These are phyloP conservation scores for Ephialtes manifestator DNA, from an alignment of 2,888 invertebrate species.

Conservation along the genomic window DNA sequence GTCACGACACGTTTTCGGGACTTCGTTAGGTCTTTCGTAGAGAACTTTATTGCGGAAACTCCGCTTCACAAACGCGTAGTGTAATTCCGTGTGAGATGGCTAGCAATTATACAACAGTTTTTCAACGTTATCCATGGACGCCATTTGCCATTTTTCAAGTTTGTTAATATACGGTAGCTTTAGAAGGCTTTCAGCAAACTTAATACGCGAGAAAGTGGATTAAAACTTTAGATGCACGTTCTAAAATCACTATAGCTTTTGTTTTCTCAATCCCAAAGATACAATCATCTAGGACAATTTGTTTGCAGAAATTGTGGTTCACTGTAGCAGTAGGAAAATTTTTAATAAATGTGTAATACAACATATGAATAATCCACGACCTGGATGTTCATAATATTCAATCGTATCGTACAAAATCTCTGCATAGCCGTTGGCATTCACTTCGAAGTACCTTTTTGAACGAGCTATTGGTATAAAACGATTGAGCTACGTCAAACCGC, in stretches of 20 bases:
- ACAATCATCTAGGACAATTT: not conserved
- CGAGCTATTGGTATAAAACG: conserved; percentile 11
- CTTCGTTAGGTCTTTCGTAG: conserved; percentile 10
- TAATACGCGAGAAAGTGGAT: not conserved
- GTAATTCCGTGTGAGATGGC: conserved; percentile 7
- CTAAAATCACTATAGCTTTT: not conserved
- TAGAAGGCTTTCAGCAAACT: not conserved
- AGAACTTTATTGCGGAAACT: conserved; percentile 31
- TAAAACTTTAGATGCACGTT: not conserved
- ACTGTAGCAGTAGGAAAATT: not conserved
- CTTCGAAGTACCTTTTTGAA: not conserved
- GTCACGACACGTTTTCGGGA: conserved; percentile 28
- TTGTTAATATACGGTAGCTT: not conserved
- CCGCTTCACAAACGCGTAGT: not conserved
- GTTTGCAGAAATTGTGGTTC: not conserved
- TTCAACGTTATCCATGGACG: not conserved
- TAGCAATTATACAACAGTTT: not conserved
- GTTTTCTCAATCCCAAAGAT: too few relatives aligned
- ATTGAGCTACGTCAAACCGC: conserved; percentile 19
- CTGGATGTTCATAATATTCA: not conserved
- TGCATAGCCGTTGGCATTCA: not conserved
- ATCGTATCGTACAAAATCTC: not conserved
- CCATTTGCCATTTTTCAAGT: not conserved
- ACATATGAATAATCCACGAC: not conserved
- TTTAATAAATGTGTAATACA: not conserved